phyloP scores from a whole-genome alignment of 2,113 vertebrate genomes.

The Eudorcas thomsonii region DNA sequence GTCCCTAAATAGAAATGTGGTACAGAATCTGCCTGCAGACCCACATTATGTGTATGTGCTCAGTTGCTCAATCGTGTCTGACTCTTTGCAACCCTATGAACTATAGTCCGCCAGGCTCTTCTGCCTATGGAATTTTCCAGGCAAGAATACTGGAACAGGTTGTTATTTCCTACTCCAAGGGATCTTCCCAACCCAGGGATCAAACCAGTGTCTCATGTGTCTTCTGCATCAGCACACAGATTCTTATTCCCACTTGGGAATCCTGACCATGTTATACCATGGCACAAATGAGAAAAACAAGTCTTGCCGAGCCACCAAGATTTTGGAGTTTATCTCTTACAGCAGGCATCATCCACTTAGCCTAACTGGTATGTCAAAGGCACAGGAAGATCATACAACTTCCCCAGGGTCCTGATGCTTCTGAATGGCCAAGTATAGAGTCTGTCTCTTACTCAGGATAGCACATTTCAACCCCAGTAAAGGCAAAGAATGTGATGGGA shows the following conservation, averaged over 20 bases:
- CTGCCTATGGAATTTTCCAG: background rate
- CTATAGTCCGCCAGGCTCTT: background rate
- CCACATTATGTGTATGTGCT: background rate
- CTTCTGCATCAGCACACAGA: background rate
- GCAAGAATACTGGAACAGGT: background rate
- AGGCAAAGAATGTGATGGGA: background rate
- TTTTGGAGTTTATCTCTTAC: background rate
- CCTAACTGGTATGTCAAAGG: background rate
- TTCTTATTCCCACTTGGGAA: background rate
- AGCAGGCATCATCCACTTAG: background rate
- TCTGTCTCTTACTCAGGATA: background rate
- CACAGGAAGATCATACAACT: background rate
- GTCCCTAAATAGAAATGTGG: background rate
- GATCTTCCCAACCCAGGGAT: background rate
- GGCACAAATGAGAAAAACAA: background rate
- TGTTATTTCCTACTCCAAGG: background rate
- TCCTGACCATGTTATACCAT: background rate
- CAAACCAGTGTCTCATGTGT: rapidly evolving
- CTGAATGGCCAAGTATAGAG: background rate
- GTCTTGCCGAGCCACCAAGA: background rate
- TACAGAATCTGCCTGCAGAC: background rate
- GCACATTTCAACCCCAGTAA: background rate
- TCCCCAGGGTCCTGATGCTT: background rate
- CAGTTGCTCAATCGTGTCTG: background rate
- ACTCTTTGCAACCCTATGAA: background rate